Conservation (phyloP, 2,888 invertebrate genomes). For the Amiota minor region DNA sequence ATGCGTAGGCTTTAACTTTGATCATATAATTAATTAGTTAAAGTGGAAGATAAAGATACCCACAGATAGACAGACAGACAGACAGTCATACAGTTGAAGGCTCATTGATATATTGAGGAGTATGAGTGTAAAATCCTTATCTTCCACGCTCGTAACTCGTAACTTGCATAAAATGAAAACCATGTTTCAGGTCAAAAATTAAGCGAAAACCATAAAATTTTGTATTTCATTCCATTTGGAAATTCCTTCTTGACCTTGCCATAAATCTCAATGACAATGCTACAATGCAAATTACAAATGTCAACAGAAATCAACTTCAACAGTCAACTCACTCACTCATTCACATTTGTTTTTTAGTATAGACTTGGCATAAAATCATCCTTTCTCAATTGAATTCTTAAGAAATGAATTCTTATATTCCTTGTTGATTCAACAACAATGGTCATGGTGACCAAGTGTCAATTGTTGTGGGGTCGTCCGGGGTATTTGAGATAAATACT, state of each 20-base stretch:
- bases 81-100: too few relatives aligned
- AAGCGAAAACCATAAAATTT: background rate
- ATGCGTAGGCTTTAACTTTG: too few relatives aligned
- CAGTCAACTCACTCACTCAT: conserved; percentile 5
- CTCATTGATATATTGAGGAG: too few relatives aligned
- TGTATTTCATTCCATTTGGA: background rate
- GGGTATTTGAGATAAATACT: background rate
- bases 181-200: background rate
- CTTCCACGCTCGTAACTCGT: background rate
- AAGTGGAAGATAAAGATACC: too few relatives aligned
- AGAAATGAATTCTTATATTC: too few relatives aligned
- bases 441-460: background rate
- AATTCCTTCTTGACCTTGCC: conserved; percentile 17
- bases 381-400: too few relatives aligned
- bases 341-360: background rate
- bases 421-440: background rate
- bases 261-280: conserved; percentile 10
- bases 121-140: too few relatives aligned
- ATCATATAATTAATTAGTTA: too few relatives aligned
- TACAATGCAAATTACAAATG: conserved; percentile 50
- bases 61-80: too few relatives aligned
- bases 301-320: conserved; percentile 50
- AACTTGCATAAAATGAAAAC: background rate
- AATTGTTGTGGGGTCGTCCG: background rate
- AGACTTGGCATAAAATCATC: too few relatives aligned